Evolutionary conservation across 2,888 invertebrate genomes (phyloP), one percentile per base, ranked within the genome.

Genomic region (Eutolmus rufibarbis): DNA sequence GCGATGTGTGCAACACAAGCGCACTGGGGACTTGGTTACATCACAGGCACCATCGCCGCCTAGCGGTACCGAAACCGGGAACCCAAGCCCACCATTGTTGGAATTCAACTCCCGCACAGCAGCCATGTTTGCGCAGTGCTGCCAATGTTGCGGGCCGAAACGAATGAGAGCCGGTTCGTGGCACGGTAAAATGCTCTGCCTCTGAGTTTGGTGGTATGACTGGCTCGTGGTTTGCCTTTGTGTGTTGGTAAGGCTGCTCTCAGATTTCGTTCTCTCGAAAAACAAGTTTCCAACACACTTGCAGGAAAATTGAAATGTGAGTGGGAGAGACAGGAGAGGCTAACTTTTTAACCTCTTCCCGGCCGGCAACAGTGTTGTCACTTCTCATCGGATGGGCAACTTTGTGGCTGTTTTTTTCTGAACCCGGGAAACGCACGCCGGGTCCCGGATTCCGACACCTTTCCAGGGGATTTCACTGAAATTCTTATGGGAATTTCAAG

Each of bases 51-150:
- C 43, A 16, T 14, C 14, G 43, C 16, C 43, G 43, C 3, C 66
- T 66, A 66, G 66, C 66, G 66, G 66, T 66, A 66, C 66, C 23
- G 19, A n/a, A 51, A 51, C n/a, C 51, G 51, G 51, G 51, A 51
- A 51, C 1, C 5, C 51, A 51, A 19, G 51, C 51, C 51, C 66
- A 23, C 77, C 77, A 77, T 77, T 19, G 37, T 34, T 40, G 23
- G 51, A 28, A 34, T 74, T 31, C n/a, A 5, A 19, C 40, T 37
- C 37, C 31, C 76, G 76, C 14, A 40, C 23, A 40, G 37, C 79
- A 46, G 79, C 79, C 79, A 79, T 79, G 46, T 46, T 79, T 19
- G 19, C 46, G n/a, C 79, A 79, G 43, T 16, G 79, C 79, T 79
- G 79, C 14, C 79, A 79, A 79, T 43, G 12, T n/a, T 23, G 12